phyloP scores from a whole-genome alignment of 2,797 vertebrate genomes.

The Myotis findleyi region DNA sequence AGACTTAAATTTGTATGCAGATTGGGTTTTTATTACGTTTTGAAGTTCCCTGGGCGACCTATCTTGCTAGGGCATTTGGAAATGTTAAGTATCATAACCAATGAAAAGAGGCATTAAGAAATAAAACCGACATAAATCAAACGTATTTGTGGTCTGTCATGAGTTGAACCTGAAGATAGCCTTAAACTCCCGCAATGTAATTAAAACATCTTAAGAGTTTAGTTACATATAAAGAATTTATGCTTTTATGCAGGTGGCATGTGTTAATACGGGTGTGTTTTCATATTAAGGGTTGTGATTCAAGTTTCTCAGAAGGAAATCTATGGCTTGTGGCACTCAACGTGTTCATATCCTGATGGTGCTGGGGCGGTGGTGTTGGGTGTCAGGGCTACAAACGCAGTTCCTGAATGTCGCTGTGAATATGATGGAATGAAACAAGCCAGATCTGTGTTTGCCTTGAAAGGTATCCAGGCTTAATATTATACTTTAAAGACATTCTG shows the following conservation, averaged over 20 bases:
- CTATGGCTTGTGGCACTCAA: conserved; percentile 11
- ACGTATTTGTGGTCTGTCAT: conserved; percentile 43
- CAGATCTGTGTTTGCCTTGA: conserved; percentile 80
- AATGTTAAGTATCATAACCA: conserved; percentile 66
- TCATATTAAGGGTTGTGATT: conserved; percentile 74
- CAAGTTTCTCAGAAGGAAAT: conserved; percentile 76
- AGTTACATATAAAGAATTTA: conserved; percentile 64
- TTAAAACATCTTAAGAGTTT: conserved; percentile 73
- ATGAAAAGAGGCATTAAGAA: conserved; percentile 70
- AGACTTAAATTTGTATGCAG: conserved; percentile 78
- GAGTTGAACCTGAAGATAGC: conserved; percentile 48
- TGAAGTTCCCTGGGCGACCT: conserved; percentile 60
- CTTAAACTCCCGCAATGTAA: conserved; percentile 64
- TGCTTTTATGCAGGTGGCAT: conserved; percentile 69
- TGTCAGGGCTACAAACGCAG: conserved; percentile 57
- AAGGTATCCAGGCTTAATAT: conserved; percentile 80
- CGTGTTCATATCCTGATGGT: conserved; percentile 31
- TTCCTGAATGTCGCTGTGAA: conserved; percentile 66
- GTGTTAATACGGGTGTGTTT: conserved; percentile 73
- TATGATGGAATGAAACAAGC: conserved; percentile 77
- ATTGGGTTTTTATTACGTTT: conserved; percentile 76
- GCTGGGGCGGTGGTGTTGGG: conserved; percentile 61
- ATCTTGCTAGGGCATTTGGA: conserved; percentile 66
- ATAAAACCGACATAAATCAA: conserved; percentile 61
- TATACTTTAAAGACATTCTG: conserved; percentile 71